Conservation (phyloP, 2,113 vertebrate genomes). For the Pelusios castaneus region DNA sequence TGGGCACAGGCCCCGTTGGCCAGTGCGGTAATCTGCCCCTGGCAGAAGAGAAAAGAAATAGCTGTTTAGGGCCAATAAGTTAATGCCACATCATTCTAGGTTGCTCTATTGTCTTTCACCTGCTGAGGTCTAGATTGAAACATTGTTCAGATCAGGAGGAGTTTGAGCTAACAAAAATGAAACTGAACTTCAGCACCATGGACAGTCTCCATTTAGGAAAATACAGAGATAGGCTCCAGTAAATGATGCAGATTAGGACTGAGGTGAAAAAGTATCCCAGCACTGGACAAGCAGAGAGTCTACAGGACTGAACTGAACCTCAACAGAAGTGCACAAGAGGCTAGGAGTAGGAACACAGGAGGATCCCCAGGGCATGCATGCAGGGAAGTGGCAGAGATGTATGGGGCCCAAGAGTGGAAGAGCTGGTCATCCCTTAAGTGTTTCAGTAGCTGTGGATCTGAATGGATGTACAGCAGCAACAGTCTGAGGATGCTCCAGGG, state of each 20-base stretch:
- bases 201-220: accelerated
- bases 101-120: neutral
- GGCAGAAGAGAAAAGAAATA: neutral
- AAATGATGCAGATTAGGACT: neutral
- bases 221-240: neutral
- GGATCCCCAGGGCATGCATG: neutral
- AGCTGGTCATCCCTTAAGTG: neutral
- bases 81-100: neutral
- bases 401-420: neutral
- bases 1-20: no score
- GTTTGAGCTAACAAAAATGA: neutral
- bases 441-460: neutral
- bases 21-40: no score
- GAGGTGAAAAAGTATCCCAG: neutral
- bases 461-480: neutral
- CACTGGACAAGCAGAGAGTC: neutral
- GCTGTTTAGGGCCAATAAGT: neutral
- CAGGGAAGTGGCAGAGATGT: neutral
- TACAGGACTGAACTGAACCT: neutral
- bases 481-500: neutral
- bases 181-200: neutral
- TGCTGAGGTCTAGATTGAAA: neutral
- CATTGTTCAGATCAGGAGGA: neutral
- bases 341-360: neutral
- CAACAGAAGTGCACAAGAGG: neutral